phyloP scores from a whole-genome alignment of 2,113 vertebrate genomes.

The Serilophus lunatus region DNA sequence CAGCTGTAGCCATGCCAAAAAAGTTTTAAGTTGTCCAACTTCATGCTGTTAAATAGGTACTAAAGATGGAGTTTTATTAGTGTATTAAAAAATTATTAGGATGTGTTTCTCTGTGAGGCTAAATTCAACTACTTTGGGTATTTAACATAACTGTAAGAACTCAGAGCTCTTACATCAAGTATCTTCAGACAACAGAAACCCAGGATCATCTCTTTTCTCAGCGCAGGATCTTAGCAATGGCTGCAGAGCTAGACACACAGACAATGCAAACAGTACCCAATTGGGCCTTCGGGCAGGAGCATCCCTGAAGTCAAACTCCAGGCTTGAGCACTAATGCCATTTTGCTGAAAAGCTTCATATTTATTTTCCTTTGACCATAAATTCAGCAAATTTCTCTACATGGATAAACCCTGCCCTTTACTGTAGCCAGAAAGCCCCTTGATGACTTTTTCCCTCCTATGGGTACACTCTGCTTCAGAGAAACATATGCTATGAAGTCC shows the following conservation, averaged over 20 bases:
- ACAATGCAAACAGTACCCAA: neutral
- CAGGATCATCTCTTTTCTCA: neutral
- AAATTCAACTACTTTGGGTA: neutral
- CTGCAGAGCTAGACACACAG: neutral
- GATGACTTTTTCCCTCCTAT: neutral
- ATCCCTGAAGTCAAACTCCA: neutral
- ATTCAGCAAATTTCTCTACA: neutral
- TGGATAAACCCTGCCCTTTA: neutral
- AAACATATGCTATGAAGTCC: neutral
- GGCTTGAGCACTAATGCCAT: neutral
- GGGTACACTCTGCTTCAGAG: neutral
- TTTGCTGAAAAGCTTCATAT: neutral
- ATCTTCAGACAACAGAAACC: neutral
- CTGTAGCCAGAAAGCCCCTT: neutral
- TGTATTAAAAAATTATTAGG: neutral
- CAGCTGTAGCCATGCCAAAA: neutral
- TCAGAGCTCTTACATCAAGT: neutral
- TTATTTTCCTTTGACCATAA: neutral
- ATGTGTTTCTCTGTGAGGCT: neutral
- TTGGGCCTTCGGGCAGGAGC: neutral
- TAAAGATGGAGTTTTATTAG: neutral
- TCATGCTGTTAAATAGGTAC: neutral
- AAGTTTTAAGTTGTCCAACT: neutral
- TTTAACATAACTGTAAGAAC: neutral
- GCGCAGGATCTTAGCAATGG: neutral